Base-by-base conservation (phyloP, 2,797 vertebrate genomes). In the Eospalax fontanierii region DNA sequence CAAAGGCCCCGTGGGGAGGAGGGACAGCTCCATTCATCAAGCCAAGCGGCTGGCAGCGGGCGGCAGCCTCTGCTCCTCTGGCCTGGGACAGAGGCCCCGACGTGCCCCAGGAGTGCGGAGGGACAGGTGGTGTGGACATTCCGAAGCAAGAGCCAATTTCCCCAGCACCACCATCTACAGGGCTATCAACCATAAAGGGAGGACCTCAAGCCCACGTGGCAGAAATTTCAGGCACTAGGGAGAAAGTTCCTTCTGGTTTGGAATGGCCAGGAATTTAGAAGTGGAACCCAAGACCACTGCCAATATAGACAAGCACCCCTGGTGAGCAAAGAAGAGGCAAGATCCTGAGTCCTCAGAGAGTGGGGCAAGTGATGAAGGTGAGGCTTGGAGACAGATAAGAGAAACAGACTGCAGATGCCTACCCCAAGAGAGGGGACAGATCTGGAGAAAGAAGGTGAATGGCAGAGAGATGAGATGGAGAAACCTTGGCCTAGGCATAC, bases 1-100 rank as follows among this genome's bases (percentile, higher is more conserved):
- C 97, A 98, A 98, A 98, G 97, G 91, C 96, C 85, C 73, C 82
- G 75, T 96, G 97, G 95, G 92, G 91, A 92, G 96, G 94, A 94
- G 88, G 97, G 96, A 97, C 95, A 97, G 95, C 91, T 95, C 97
- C 97, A 97, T 97, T 98, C 96, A 98, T 98, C 97, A 97, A n/a
- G 33, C 89, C 63, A 46, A 96, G 93, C 8, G 33, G 78, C 95
- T 96, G 96, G 95, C 96, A 94, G 76, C 40, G 33, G 90, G 85
- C 92, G n/a, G 86, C 81, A 93, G 89, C 43, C 84, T 80, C 80
- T 84, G 86, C 92, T 74, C 80, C 83, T 88, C n/a, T 46, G 33
- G 70, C 43, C 74, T 46, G 8, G 59, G 82, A 35, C 78, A 90
- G 86, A 91, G 59, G 46, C 82, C 76, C 87, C 33, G 28, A 78